A percentile compares a stretch with the other conserved stretches of the same genome.
Conservation (phyloP, 2,113 vertebrate species). For the Lophius piscatorius region DNA sequence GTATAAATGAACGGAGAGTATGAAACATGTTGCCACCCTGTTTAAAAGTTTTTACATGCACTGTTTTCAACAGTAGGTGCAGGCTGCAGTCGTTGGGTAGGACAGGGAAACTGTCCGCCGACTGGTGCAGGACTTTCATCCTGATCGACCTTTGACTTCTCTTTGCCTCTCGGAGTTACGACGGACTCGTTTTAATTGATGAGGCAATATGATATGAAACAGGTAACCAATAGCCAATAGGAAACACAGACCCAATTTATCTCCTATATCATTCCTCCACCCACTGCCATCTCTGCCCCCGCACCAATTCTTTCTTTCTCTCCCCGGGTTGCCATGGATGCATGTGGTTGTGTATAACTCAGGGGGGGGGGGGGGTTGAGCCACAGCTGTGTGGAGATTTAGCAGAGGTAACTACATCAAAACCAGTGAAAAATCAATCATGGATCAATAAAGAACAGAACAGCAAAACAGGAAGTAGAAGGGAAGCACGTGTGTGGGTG, state of each 20-base stretch:
- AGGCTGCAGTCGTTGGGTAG: too few species aligned
- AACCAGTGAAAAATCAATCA: too few species aligned
- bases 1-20: too few species aligned
- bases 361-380: slow-evolving; percentile 23
- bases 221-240: slow-evolving; percentile 15
- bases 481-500: too few species aligned
- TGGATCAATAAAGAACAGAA: background rate
- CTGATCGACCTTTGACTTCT: too few species aligned
- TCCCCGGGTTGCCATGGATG: slow-evolving; percentile 61
- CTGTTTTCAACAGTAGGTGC: too few species aligned
- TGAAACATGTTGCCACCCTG: too few species aligned
- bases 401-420: slow-evolving; percentile 8
- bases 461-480: background rate
- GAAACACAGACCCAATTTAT: slow-evolving; percentile 20
- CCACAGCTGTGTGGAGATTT: slow-evolving; percentile 22
- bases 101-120: too few species aligned
- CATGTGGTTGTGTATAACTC: slow-evolving; percentile 56
- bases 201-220: background rate
- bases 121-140: too few species aligned
- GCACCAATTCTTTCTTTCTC: slow-evolving; percentile 39
- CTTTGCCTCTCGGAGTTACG: too few species aligned
- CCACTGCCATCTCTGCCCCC: slow-evolving; percentile 54
- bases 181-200: too few species aligned
- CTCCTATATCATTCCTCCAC: slow-evolving; percentile 49
- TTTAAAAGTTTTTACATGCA: too few species aligned